Evolutionary conservation across 2,888 invertebrate genomes (phyloP).

Genomic region (Marronus borbonicus): DNA sequence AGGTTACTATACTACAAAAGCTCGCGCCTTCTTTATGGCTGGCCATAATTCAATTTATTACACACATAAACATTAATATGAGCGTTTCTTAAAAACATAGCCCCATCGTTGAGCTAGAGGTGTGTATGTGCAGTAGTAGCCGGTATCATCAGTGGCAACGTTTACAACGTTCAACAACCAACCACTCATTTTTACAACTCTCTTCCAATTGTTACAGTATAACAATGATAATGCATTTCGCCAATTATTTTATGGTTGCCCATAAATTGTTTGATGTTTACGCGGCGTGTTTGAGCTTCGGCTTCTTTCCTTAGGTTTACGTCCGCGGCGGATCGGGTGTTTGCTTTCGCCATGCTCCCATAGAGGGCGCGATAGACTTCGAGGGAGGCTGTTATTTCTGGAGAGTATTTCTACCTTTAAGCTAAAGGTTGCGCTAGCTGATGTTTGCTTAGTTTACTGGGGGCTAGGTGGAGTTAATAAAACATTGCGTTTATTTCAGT

Average conservation of each 20-base stretch:
- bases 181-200: slow-evolving; percentile 44
- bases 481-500: slow-evolving; percentile 16
- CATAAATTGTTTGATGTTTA: slow-evolving; percentile 40
- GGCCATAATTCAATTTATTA: slow-evolving; percentile 52
- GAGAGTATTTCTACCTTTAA: too few relatives aligned
- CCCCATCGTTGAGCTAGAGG: slow-evolving; percentile 18
- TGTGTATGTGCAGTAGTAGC: slow-evolving; percentile 23
- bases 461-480: slow-evolving; percentile 36
- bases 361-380: slow-evolving; percentile 13
- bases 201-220: slow-evolving; percentile 46
- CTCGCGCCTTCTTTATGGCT: slow-evolving; percentile 49
- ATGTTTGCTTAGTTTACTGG: slow-evolving; percentile 11
- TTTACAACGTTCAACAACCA: slow-evolving; percentile 43
- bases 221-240: slow-evolving; percentile 51
- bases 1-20: slow-evolving; percentile 39
- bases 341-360: slow-evolving; percentile 9
- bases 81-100: slow-evolving; percentile 48
- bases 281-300: neutral
- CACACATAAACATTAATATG: slow-evolving; percentile 51
- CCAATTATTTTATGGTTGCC: slow-evolving; percentile 52
- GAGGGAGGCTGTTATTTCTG: neutral
- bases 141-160: slow-evolving; percentile 30
- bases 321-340: neutral
- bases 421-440: neutral
- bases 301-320: slow-evolving; percentile 18